Evolutionary conservation across 1,140 invertebrate species (phyloP), one percentile per base, ranked within the genome.

Genomic region (Xylocopa sonorina): DNA sequence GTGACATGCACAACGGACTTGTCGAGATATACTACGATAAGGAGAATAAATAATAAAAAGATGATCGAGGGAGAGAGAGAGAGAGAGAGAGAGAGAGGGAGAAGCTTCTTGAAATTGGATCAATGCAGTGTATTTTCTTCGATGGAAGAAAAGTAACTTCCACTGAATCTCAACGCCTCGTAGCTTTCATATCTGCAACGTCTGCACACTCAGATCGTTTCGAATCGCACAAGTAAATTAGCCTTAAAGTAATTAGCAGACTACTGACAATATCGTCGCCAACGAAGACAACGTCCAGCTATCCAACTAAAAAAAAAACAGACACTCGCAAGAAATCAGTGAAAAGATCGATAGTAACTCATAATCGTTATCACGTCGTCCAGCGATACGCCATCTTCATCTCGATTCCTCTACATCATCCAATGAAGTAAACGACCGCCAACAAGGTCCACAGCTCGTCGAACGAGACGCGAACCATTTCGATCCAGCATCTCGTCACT

Each of bases 21-120:
- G 34, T 14, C 38, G 12, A 72, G 38, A 78, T 51, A 62, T 14
- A 62, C 16, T 71, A 60, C 7, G 57, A 78, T 71, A 71, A 78
- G 55, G 62, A 53, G 43, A 32, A 63, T 41, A 78, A 60, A 71
- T 41, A 60, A 62, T 29, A 62, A 77, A 21, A 46, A 41, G 34
- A 51, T 60, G 24, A 60, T 43, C 21, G 41, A 62, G 38, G 51
- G 62, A 46, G n/a, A n/a, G n/a, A n/a, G n/a, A n/a, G n/a, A n/a
- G n/a, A n/a, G n/a, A n/a, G n/a, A n/a, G n/a, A n/a, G n/a, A n/a
- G n/a, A n/a, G n/a, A n/a, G n/a, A n/a, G n/a, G n/a, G n/a, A n/a
- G n/a, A n/a, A n/a, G n/a, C n/a, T 71, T 32, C 16, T 48, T 18
- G 48, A 55, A 57, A 67, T 34, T 12, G 21, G 62, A 51, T 76